A percentile compares a stretch with the other conserved stretches of the same genome.
These are phyloP conservation scores for Maconellicoccus hirsutus DNA, from an alignment of 1,140 invertebrate genomes.

Conservation along the genomic window DNA sequence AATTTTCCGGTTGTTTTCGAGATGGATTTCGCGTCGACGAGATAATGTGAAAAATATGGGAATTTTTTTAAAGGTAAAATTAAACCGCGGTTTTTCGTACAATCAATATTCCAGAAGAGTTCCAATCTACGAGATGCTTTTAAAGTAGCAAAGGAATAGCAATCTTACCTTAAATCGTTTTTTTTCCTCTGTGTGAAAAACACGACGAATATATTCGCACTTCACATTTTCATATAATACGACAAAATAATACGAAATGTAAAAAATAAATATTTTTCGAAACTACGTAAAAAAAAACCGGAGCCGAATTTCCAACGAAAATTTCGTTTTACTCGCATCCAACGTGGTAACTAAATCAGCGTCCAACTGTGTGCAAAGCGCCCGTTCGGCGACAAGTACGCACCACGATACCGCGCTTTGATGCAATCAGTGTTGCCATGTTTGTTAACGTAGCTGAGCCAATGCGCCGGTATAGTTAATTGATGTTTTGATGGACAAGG, in stretches of 20 bases:
- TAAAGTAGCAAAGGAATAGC: too few relatives aligned
- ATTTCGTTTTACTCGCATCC: not conserved
- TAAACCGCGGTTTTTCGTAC: too few relatives aligned
- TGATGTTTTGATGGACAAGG: too few relatives aligned
- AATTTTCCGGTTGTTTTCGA: too few relatives aligned
- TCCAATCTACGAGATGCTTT: too few relatives aligned
- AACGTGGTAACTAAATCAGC: constrained; percentile 8
- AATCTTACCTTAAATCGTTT: not conserved
- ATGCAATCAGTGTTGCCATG: not conserved
- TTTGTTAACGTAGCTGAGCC: too few relatives aligned
- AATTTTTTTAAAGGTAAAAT: too few relatives aligned
- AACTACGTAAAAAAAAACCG: not conserved
- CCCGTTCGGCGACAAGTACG: constrained; percentile 6
- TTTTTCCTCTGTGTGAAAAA: not conserved
- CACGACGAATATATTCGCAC: not conserved
- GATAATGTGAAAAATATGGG: too few relatives aligned
- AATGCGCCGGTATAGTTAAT: too few relatives aligned
- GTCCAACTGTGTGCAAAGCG: not conserved
- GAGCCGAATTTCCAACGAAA: not conserved
- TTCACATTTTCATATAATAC: not conserved
- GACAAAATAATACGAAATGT: not conserved
- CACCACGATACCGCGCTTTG: constrained; percentile 1
- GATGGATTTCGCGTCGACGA: too few relatives aligned
- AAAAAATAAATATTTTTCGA: not conserved
- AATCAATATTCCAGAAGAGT: too few relatives aligned